Evolutionary conservation across 2,797 vertebrate species (phyloP).

Genomic region (Coregonus suidteri): DNA sequence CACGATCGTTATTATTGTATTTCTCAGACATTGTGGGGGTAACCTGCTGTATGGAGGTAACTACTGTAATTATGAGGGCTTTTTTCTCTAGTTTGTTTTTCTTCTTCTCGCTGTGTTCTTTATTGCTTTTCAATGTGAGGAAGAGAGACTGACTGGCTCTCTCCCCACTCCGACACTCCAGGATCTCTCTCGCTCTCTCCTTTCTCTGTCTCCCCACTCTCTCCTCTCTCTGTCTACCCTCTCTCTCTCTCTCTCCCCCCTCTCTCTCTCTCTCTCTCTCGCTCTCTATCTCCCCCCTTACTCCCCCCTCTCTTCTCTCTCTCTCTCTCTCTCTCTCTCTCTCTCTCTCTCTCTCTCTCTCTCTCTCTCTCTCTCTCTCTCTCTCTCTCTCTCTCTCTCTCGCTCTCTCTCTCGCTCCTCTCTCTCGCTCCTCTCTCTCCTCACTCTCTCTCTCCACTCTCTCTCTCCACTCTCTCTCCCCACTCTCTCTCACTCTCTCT

Average conservation of each 20-base stretch:
- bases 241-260: neutral
- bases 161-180: neutral
- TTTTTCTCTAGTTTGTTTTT: neutral
- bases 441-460: too few species aligned
- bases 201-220: neutral
- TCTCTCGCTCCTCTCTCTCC: too few species aligned
- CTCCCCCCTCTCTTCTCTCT: too few species aligned
- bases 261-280: neutral
- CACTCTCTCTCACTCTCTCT: too few species aligned
- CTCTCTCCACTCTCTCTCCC: too few species aligned
- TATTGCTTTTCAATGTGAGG: neutral
- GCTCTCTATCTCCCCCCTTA: too few species aligned
- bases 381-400: too few species aligned
- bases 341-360: neutral
- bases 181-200: neutral
- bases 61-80: conserved; percentile 1
- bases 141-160: neutral
- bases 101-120: neutral
- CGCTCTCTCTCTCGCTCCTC: too few species aligned
- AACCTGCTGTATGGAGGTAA: neutral
- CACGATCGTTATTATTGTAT: neutral
- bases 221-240: neutral
- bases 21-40: neutral
- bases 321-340: too few species aligned
- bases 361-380: too few species aligned